phyloP scores from a whole-genome alignment of 2,797 vertebrate species.

The Trichosurus vulpecula region DNA sequence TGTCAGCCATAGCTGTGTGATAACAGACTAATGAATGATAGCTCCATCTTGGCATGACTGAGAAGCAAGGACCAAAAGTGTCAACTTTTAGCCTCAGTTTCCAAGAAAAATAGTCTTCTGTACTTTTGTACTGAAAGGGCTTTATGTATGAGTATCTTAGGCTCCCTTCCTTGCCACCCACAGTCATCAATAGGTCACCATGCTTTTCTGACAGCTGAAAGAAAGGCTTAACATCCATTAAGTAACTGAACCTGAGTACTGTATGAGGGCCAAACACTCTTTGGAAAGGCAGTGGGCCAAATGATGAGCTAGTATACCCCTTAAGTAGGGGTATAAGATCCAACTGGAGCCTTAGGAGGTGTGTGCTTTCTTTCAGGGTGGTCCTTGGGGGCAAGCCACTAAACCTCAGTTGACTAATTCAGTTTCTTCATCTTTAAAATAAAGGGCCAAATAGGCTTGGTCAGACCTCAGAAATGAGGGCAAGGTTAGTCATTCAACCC shows the following conservation, averaged over 20 bases:
- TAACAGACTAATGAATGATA: neutral
- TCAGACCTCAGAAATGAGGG: neutral
- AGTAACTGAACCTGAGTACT: neutral
- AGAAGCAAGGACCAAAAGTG: neutral
- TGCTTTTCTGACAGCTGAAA: neutral
- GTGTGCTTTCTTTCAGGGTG: neutral
- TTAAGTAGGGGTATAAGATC: neutral
- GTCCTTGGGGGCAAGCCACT: constrained; percentile 8
- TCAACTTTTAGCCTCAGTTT: neutral
- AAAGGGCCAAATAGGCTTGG: neutral
- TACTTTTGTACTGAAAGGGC: neutral
- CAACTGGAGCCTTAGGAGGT: neutral
- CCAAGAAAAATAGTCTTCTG: neutral
- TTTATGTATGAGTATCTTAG: neutral
- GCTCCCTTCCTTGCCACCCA: neutral
- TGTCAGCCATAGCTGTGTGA: neutral
- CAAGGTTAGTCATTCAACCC: neutral
- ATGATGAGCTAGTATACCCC: neutral
- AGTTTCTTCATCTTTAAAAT: constrained; percentile 17
- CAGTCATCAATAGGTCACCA: neutral
- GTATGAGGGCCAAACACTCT: neutral
- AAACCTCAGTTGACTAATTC: constrained; percentile 7
- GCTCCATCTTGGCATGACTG: neutral
- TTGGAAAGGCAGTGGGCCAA: neutral
- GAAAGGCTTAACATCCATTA: neutral